Conservation (phyloP, 2,797 vertebrate genomes). For the Trematocara caparti region DNA sequence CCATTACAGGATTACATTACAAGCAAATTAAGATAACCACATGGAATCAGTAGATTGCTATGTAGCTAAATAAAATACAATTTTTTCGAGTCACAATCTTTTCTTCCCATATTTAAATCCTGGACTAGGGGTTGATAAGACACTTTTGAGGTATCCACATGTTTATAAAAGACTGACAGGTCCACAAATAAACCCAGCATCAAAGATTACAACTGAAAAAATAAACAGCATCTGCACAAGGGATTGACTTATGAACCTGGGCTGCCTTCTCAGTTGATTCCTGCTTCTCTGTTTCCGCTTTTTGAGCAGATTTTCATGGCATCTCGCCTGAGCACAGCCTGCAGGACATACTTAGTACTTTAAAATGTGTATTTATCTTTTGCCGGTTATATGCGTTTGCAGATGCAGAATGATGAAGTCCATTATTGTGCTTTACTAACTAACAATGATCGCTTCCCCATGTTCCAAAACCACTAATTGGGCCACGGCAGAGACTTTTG, state of each 20-base stretch:
- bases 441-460: slow-evolving; percentile 29
- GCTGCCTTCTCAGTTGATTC: slow-evolving; percentile 2
- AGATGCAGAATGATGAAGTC: slow-evolving; percentile 16
- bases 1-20: not conserved
- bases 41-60: not conserved
- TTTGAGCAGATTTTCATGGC: slow-evolving; percentile 18
- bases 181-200: not conserved
- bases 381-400: not conserved
- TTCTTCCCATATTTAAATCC: not conserved
- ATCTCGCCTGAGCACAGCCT: not conserved
- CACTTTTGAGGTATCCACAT: not conserved
- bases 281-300: slow-evolving; percentile 21
- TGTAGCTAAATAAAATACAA: not conserved
- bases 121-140: not conserved
- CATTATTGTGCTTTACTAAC: slow-evolving; percentile 30
- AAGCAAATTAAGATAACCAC: not conserved
- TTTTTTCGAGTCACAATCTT: not conserved
- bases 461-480: slow-evolving; percentile 68
- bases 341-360: not conserved
- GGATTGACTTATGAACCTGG: slow-evolving; percentile 20
- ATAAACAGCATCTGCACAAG: slow-evolving; percentile 32
- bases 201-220: not conserved
- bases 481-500: slow-evolving; percentile 25
- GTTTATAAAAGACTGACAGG: not conserved
- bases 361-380: slow-evolving; percentile 11